A percentile compares a stretch with the other conserved stretches of the same genome.
phyloP scores from a whole-genome alignment of 2,113 vertebrate species.

The Myocastor coypus region DNA sequence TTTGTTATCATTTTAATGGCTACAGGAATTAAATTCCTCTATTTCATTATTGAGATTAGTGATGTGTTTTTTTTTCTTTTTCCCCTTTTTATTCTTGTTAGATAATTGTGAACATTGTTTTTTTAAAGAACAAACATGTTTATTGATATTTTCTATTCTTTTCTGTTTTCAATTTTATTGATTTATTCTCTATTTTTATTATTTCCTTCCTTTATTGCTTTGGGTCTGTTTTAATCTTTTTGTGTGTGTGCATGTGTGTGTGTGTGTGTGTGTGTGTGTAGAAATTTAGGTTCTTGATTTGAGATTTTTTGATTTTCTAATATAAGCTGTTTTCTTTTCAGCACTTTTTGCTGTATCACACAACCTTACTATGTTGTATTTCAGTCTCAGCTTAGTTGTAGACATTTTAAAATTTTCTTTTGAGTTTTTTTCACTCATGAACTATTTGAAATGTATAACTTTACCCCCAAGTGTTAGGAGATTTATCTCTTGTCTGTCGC shows the following conservation, averaged over 20 bases:
- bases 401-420: neutral
- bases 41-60: neutral
- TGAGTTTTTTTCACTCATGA: neutral
- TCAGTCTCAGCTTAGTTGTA: neutral
- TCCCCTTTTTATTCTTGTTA: neutral
- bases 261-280: neutral
- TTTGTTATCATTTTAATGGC: neutral
- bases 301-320: neutral
- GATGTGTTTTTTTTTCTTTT: neutral
- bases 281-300: neutral
- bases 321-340: neutral
- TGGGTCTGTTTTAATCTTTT: slow-evolving; percentile 6
- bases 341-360: neutral
- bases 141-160: slow-evolving; percentile 31
- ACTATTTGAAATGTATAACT: slow-evolving; percentile 24
- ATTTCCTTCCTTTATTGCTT: slow-evolving; percentile 4
- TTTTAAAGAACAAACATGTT: neutral
- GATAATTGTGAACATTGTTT: slow-evolving; percentile 9
- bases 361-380: neutral
- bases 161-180: slow-evolving; percentile 30
- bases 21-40: neutral
- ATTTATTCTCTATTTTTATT: slow-evolving; percentile 28
- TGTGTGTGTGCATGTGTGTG: neutral
- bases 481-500: slow-evolving; percentile 13
- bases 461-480: neutral